Percentiles rank a stretch among this genome's conserved stretches.
Conservation (phyloP, 2,113 vertebrate species). For the Mionectes macconnelli region DNA sequence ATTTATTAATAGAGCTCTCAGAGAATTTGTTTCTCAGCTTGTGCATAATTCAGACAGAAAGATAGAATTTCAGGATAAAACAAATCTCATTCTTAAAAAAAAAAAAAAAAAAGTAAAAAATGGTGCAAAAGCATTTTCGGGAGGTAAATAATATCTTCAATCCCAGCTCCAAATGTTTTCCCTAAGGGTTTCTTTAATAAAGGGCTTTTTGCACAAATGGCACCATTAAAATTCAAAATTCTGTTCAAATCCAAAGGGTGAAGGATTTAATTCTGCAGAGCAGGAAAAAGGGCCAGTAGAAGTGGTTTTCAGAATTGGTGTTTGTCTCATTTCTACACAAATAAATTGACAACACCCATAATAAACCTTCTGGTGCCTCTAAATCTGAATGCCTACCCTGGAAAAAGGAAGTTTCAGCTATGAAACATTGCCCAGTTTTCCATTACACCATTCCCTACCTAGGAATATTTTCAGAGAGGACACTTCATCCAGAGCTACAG, state of each 20-base stretch:
- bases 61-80: background rate
- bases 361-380: background rate
- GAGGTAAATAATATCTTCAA: background rate
- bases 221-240: background rate
- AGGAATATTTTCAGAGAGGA: background rate
- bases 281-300: background rate
- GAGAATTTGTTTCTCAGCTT: background rate
- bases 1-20: background rate
- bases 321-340: background rate
- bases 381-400: background rate
- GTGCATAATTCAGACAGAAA: background rate
- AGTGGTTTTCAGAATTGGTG: background rate
- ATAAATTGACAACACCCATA: background rate
- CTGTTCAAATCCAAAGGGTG: background rate
- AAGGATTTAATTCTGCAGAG: background rate
- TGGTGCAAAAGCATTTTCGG: background rate
- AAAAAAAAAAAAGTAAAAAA: background rate
- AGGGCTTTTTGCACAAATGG: background rate
- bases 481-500: background rate
- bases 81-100: background rate
- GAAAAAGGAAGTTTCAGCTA: background rate
- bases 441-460: background rate
- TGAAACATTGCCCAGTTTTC: background rate
- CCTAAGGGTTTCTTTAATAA: background rate
- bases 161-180: background rate